These are phyloP conservation scores for Sialia sialis DNA, from an alignment of 2,113 vertebrate genomes.

Conservation along the genomic window DNA sequence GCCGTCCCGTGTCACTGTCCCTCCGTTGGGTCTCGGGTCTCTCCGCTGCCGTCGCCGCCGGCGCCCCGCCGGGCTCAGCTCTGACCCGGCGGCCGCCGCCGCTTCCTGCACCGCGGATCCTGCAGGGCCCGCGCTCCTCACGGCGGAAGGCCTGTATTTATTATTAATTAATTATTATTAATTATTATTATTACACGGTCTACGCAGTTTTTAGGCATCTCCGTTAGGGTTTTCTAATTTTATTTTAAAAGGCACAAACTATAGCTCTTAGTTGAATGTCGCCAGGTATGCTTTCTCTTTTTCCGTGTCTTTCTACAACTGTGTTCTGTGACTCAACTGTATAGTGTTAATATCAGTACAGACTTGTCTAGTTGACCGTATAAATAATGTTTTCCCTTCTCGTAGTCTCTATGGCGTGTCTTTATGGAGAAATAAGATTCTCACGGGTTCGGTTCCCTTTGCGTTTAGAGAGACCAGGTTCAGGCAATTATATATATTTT, in stretches of 20 bases:
- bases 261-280: constrained; percentile 89
- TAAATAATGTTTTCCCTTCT: constrained; percentile 86
- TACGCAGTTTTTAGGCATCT: constrained; percentile 73
- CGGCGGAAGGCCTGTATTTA: constrained; percentile 66
- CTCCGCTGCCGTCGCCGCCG: not conserved
- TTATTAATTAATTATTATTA: constrained; percentile 57
- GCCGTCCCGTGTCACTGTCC: not conserved
- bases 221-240: constrained; percentile 69
- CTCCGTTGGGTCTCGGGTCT: not conserved
- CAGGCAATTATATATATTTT: constrained; percentile 90
- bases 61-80: not conserved
- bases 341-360: constrained; percentile 97
- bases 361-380: constrained; percentile 90
- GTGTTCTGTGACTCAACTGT: constrained; percentile 99
- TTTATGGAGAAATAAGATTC: constrained; percentile 86
- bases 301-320: constrained; percentile 95
- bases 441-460: constrained; percentile 81
- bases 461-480: constrained; percentile 81
- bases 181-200: constrained; percentile 67
- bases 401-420: constrained; percentile 91
- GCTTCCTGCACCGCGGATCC: not conserved
- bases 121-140: constrained; percentile 2
- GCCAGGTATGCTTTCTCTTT: constrained; percentile 88
- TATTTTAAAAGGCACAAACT: constrained; percentile 87
- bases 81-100: not conserved